Percentiles rank a stretch among this genome's conserved stretches.
Conservation (phyloP, 2,113 vertebrate genomes). For the Bombycilla garrulus region DNA sequence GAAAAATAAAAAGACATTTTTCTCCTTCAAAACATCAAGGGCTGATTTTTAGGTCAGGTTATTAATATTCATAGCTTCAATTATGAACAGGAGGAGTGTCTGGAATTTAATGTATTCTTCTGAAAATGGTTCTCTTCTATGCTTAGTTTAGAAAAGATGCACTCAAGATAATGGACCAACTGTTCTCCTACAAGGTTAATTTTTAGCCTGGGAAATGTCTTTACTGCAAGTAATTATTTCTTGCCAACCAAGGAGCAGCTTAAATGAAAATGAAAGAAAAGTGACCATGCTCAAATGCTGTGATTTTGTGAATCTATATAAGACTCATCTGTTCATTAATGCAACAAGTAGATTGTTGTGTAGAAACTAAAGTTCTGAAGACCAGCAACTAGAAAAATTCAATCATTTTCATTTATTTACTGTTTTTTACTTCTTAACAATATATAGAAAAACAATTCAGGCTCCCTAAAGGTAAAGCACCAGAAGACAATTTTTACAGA, state of each 20-base stretch:
- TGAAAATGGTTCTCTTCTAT: not conserved
- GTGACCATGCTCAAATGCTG: not conserved
- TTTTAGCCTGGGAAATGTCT: constrained; percentile 23
- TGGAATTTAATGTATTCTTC: not conserved
- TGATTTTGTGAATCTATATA: not conserved
- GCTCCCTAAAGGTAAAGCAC: not conserved
- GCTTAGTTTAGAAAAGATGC: not conserved
- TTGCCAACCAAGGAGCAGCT: not conserved
- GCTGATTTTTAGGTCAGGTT: not conserved
- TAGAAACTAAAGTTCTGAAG: not conserved
- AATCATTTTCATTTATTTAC: not conserved
- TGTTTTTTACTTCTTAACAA: not conserved
- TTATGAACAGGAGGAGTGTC: not conserved
- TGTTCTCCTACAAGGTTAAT: constrained; percentile 14
- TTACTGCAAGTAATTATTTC: not conserved
- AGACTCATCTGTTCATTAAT: not conserved
- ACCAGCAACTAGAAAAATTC: not conserved
- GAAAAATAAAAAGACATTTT: not conserved
- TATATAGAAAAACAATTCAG: not conserved
- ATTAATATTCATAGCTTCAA: constrained; percentile 12
- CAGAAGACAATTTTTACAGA: not conserved
- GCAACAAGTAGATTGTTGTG: not conserved
- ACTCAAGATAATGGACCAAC: not conserved
- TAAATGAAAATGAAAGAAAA: not conserved
- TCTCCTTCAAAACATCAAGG: not conserved